These are phyloP conservation scores for Pantelozetes paolii DNA, from an alignment of 2,888 invertebrate species.

Conservation along the genomic window DNA sequence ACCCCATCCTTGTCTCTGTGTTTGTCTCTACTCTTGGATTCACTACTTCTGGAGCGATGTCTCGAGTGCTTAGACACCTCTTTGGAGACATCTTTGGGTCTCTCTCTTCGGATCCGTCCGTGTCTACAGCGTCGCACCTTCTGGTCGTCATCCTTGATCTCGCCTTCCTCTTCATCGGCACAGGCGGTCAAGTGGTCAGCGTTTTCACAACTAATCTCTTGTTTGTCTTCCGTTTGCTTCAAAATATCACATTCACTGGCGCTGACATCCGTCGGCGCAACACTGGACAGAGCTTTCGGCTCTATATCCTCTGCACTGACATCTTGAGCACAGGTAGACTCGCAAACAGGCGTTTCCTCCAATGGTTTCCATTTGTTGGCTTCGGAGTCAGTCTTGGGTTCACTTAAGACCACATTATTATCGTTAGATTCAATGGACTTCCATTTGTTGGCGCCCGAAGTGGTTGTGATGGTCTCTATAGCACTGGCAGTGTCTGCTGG, in stretches of 20 bases:
- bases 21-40: neutral
- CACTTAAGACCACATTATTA: neutral
- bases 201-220: neutral
- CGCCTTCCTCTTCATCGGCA: slow-evolving; percentile 52
- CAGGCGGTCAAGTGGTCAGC: neutral
- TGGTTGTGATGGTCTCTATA: neutral
- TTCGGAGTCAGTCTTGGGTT: neutral
- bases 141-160: slow-evolving; percentile 57
- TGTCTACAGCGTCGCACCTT: slow-evolving; percentile 37
- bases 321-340: neutral
- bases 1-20: neutral
- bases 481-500: neutral
- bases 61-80: neutral
- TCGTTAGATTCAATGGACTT: neutral
- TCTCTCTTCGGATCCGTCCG: slow-evolving; percentile 15
- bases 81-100: neutral
- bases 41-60: neutral
- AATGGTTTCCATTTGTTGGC: neutral
- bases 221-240: neutral
- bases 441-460: neutral
- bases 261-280: neutral
- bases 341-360: neutral
- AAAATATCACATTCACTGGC: neutral
- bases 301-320: neutral
- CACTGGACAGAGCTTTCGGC: neutral